Base-by-base conservation (phyloP, 2,888 invertebrate species). In the Pterostichus niger region DNA sequence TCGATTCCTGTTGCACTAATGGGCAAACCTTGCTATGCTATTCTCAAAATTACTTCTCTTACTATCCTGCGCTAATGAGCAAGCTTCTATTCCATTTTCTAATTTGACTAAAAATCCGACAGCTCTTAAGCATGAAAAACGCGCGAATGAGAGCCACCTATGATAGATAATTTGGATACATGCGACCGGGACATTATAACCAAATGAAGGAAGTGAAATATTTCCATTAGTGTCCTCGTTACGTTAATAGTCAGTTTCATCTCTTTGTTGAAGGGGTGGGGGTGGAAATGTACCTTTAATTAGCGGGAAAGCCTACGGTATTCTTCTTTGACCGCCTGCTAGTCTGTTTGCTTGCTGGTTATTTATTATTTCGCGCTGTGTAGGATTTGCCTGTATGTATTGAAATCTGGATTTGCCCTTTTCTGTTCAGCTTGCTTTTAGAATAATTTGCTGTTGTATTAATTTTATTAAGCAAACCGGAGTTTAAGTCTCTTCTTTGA, bases 171-270 rank as follows among this genome's bases (percentile, higher is more conserved):
- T 49, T 49, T 49, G 49, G n/a, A 49, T 5, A 49, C 49, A 49
- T 49, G 49, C 49, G 49, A 49, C 49, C 49, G 49, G 49, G 13
- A 49, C 49, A 49, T 49, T 49, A 49, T 49, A 49, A 49, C 49
- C 49, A 49, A 49, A 49, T 49, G 49, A 49, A 49, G 49, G 49
- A 49, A 49, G 49, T 49, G 35, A 68, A 44, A 68, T 68, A 61
- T 61, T 68, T 68, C 35, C 68, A 68, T 68, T 68, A 68, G 68
- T 68, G 68, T 31, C 13, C 68, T 68, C 68, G 68, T 68, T 68
- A 68, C 33, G 68, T 15, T 68, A 68, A 68, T 68, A 68, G 68
- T 7, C 31, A 15, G 40, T 68, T 68, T 31, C 17, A 17, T 35
- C 40, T 9, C 40, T 49, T n/a, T 44, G 68, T 35, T 33, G 35